Percentiles rank a stretch among this genome's conserved stretches.
phyloP scores from a whole-genome alignment of 2,888 invertebrate genomes.

The Ennomos fuscantarius region DNA sequence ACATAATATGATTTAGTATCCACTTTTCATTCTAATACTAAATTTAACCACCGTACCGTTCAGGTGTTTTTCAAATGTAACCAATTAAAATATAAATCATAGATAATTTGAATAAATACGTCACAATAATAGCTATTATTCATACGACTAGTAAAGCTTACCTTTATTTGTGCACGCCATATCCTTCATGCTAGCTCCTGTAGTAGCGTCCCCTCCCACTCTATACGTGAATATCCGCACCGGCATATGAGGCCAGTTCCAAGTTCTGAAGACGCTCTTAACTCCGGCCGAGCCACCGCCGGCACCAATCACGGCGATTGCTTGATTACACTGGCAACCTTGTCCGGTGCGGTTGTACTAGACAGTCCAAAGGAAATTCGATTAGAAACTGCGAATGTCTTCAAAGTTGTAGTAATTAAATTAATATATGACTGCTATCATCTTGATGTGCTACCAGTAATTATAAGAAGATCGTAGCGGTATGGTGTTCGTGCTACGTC shows the following conservation, averaged over 20 bases:
- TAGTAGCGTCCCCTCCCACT: constrained; percentile 96
- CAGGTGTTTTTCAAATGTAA: too few species aligned
- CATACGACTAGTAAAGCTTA: constrained; percentile 47
- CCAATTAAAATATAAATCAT: too few species aligned
- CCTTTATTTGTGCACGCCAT: constrained; percentile 99
- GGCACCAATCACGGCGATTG: constrained; percentile 98
- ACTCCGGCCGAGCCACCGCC: constrained; percentile 93
- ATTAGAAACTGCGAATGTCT: constrained; percentile 5
- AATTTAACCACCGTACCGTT: too few species aligned
- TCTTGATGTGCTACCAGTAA: background rate
- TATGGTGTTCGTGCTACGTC: too few species aligned
- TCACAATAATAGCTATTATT: too few species aligned
- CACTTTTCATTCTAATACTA: too few species aligned
- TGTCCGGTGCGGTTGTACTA: constrained; percentile 93
- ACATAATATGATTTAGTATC: too few species aligned
- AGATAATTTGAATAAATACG: too few species aligned
- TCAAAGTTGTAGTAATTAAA: background rate
- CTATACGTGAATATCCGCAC: constrained; percentile 98
- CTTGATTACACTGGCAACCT: constrained; percentile 98
- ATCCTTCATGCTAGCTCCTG: constrained; percentile 93
- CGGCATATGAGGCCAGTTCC: constrained; percentile 97
- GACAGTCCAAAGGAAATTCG: background rate
- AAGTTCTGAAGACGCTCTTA: constrained; percentile 87
- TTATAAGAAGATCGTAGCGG: too few species aligned
- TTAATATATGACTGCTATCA: background rate